Evolutionary conservation across 2,888 invertebrate species (phyloP).

Genomic region (Aleiodes alternator): DNA sequence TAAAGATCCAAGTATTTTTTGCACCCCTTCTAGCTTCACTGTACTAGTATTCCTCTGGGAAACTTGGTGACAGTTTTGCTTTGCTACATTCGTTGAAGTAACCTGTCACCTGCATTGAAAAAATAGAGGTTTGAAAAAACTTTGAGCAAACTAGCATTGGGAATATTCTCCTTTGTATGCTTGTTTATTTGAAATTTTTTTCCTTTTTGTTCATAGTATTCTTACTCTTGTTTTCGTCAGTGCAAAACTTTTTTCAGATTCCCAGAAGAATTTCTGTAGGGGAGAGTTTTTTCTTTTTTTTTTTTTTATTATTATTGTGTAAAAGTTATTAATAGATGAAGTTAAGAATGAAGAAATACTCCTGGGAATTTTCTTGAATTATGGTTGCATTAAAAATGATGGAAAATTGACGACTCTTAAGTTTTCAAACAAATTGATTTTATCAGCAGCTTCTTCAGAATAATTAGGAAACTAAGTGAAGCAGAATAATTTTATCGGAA

Average conservation of each 20-base stretch:
- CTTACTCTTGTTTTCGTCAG: constrained; percentile 21
- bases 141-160: constrained; percentile 5
- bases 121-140: constrained; percentile 27
- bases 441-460: too few species aligned
- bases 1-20: constrained; percentile 5
- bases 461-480: too few species aligned
- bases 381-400: too few species aligned
- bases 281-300: neutral
- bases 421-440: too few species aligned
- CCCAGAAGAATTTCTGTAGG: constrained; percentile 13
- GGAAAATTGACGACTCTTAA: too few species aligned
- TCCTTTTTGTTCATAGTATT: constrained; percentile 11
- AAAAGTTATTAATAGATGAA: constrained; percentile 10
- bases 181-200: constrained; percentile 5
- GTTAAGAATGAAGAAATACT: constrained; percentile 36
- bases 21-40: too few species aligned
- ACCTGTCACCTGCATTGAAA: constrained; percentile 27
- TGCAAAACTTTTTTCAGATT: constrained; percentile 30
- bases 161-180: constrained; percentile 23
- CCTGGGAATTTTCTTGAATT: constrained; percentile 17
- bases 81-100: constrained; percentile 17
- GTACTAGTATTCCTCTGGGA: constrained; percentile 4
- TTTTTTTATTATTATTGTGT: constrained; percentile 3
- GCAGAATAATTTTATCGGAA: too few species aligned
- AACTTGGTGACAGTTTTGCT: constrained; percentile 14